A percentile compares a stretch with the other conserved stretches of the same genome.
Evolutionary conservation across 2,888 invertebrate species (phyloP).

Genomic region (Empis livida): DNA sequence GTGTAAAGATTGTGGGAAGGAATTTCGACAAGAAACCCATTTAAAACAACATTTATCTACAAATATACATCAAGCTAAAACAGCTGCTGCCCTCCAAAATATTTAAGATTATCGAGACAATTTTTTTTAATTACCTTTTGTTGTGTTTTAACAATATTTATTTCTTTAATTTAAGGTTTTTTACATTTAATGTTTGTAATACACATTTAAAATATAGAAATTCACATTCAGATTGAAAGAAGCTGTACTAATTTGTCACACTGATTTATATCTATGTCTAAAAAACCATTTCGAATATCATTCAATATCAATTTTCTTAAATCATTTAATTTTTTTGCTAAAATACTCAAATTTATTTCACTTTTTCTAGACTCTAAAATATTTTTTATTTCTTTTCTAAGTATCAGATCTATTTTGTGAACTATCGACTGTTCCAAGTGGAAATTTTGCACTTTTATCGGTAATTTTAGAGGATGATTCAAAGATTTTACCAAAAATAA

Average conservation of each 20-base stretch:
- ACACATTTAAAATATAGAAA: too few species aligned
- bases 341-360: conserved; percentile 7
- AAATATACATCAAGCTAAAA: conserved; percentile 21
- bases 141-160: too few species aligned
- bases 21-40: conserved; percentile 29
- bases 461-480: conserved; percentile 5
- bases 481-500: conserved; percentile 8
- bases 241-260: too few species aligned
- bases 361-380: conserved; percentile 3
- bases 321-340: conserved; percentile 19
- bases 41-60: conserved; percentile 31
- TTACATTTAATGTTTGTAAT: too few species aligned
- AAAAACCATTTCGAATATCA: neutral
- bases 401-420: conserved; percentile 19
- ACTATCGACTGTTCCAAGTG: neutral
- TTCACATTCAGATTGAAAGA: too few species aligned
- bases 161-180: too few species aligned
- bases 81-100: too few species aligned
- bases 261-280: neutral
- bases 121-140: too few species aligned
- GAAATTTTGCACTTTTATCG: neutral
- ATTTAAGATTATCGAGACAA: too few species aligned
- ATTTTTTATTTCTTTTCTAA: conserved; percentile 20
- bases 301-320: conserved; percentile 22
- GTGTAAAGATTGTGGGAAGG: conserved; percentile 28